These are phyloP conservation scores for Platypus cylindrus DNA, from an alignment of 2,888 invertebrate genomes.

Conservation along the genomic window DNA sequence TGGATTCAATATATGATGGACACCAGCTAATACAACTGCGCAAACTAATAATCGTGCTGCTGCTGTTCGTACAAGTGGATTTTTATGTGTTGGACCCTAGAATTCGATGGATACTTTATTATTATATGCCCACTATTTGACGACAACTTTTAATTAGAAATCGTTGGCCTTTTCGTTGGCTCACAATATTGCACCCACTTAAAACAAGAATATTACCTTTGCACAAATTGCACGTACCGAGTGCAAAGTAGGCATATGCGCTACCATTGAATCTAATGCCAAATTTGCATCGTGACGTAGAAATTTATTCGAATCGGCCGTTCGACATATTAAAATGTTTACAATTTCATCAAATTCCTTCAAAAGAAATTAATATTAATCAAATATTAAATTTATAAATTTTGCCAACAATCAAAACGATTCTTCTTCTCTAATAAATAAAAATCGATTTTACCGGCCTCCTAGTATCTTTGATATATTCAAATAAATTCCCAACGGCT, in stretches of 20 bases:
- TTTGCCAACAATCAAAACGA: no score
- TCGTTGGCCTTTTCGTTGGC: no score
- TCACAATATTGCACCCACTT: no score
- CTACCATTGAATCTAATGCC: slow-evolving; percentile 56
- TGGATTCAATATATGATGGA: slow-evolving; percentile 43
- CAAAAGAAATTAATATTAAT: no score
- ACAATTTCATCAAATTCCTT: slow-evolving; percentile 64
- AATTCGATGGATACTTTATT: no score
- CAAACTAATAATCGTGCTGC: slow-evolving; percentile 51
- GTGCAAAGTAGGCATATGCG: slow-evolving; percentile 47
- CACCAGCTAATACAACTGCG: slow-evolving; percentile 49
- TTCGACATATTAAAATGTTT: slow-evolving; percentile 50
- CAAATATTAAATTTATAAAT: no score
- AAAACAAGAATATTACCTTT: slow-evolving; percentile 17
- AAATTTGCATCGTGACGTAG: slow-evolving; percentile 63
- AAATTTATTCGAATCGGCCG: slow-evolving; percentile 60
- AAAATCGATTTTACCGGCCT: slow-evolving; percentile 31
- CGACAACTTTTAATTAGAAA: no score
- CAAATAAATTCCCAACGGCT: slow-evolving; percentile 33
- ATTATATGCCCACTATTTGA: no score
- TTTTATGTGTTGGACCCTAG: slow-evolving; percentile 45
- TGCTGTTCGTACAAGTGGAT: slow-evolving; percentile 52
- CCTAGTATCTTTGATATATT: slow-evolving; percentile 33
- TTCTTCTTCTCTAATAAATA: no score
- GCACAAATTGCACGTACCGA: slow-evolving; percentile 40